Percentiles rank a stretch among this genome's conserved stretches.
Conservation (phyloP, 2,797 vertebrate species). For the Periparus ater region DNA sequence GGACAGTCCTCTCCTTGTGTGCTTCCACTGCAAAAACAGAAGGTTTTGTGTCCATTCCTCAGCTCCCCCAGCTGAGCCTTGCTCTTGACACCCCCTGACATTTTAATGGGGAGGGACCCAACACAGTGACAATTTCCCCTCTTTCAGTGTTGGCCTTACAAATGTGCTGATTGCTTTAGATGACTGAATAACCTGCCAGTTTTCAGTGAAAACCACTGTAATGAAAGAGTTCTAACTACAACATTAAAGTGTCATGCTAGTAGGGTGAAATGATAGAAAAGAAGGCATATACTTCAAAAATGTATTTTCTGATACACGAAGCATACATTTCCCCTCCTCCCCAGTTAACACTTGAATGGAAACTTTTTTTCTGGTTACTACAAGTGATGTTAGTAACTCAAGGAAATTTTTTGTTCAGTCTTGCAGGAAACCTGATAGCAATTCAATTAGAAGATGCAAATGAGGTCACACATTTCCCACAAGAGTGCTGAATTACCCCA, state of each 20-base stretch:
- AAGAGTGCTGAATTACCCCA: slow-evolving; percentile 53
- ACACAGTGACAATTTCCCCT: background rate
- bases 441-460: slow-evolving; percentile 85
- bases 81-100: background rate
- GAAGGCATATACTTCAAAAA: background rate
- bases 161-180: background rate
- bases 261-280: background rate
- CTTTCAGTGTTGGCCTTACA: background rate
- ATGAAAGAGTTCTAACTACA: background rate
- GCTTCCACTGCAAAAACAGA: background rate
- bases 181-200: background rate
- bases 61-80: background rate
- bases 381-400: slow-evolving; percentile 22
- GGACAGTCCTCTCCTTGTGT: background rate
- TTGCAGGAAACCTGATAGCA: slow-evolving; percentile 81
- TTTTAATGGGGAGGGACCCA: background rate
- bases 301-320: background rate
- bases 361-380: slow-evolving; percentile 1
- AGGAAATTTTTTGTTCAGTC: slow-evolving; percentile 69
- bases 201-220: background rate
- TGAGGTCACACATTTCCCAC: slow-evolving; percentile 75
- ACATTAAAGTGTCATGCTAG: background rate
- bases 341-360: background rate
- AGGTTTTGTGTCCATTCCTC: background rate
- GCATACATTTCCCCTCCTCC: background rate